These are phyloP conservation scores for Echeneis naucrates DNA, from an alignment of 2,797 vertebrate genomes.

Conservation along the genomic window DNA sequence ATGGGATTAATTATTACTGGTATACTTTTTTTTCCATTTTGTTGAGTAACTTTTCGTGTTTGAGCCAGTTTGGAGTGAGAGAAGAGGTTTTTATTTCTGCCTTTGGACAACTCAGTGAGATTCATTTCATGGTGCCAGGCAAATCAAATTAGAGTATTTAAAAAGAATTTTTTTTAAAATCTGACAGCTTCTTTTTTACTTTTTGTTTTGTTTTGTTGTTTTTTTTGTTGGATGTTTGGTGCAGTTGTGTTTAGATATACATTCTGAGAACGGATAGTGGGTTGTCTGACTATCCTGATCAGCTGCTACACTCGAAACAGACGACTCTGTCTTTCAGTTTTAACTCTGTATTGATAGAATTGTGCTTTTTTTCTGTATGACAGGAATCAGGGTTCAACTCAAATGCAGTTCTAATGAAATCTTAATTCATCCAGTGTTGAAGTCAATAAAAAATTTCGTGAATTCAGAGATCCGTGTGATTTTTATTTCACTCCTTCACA, in stretches of 20 bases:
- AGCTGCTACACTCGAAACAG: slow-evolving; percentile 78
- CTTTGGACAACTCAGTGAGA: slow-evolving; percentile 61
- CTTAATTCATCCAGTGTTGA: slow-evolving; percentile 74
- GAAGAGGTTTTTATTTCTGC: slow-evolving; percentile 12
- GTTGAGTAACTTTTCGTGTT: slow-evolving; percentile 69
- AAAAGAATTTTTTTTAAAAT: slow-evolving; percentile 48
- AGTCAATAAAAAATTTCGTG: slow-evolving; percentile 82
- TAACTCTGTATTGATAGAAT: slow-evolving; percentile 41
- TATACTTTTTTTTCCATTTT: slow-evolving; percentile 67
- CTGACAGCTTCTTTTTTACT: slow-evolving; percentile 13
- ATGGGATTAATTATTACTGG: slow-evolving; percentile 70
- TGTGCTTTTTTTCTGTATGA: slow-evolving; percentile 73
- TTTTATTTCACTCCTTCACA: slow-evolving; percentile 36
- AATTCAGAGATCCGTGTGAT: slow-evolving; percentile 61
- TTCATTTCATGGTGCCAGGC: slow-evolving; percentile 49
- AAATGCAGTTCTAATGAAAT: slow-evolving; percentile 74
- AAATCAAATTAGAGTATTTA: slow-evolving; percentile 71
- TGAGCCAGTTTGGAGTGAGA: slow-evolving; percentile 72
- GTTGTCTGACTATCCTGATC: slow-evolving; percentile 58
- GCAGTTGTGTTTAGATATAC: slow-evolving; percentile 68
- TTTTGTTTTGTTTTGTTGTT: too few relatives aligned
- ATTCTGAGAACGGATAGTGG: slow-evolving; percentile 54
- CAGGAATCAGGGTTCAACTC: slow-evolving; percentile 81
- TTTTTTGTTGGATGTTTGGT: slow-evolving; percentile 58
- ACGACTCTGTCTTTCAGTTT: slow-evolving; percentile 64